A percentile compares a stretch with the other conserved stretches of the same genome.
Conservation (phyloP, 2,113 vertebrate species). For the Planiliza haematocheilus region DNA sequence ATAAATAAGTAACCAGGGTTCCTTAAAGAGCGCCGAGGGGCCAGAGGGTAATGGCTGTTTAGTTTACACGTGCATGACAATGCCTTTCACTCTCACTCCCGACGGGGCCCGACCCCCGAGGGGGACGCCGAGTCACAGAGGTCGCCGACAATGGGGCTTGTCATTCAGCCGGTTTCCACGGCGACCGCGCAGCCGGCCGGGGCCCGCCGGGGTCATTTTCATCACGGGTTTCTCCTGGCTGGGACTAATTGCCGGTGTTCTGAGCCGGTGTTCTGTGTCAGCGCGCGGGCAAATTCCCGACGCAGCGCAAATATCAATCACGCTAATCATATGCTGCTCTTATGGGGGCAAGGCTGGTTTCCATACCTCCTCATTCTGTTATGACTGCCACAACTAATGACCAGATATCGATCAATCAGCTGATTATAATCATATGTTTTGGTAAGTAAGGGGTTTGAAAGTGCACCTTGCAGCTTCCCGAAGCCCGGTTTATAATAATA, state of each 20-base stretch:
- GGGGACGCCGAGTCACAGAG: conserved; percentile 66
- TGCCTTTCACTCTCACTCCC: conserved; percentile 67
- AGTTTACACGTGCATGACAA: conserved; percentile 74
- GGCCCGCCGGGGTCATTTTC: conserved; percentile 63
- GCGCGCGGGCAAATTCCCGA: conserved; percentile 61
- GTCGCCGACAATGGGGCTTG: conserved; percentile 67
- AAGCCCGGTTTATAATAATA: neutral
- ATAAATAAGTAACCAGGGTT: conserved; percentile 67
- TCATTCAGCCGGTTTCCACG: conserved; percentile 71
- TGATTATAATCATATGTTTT: neutral
- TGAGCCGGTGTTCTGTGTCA: conserved; percentile 63
- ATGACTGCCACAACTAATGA: neutral
- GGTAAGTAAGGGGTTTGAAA: neutral
- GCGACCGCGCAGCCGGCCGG: conserved; percentile 45
- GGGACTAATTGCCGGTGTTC: conserved; percentile 76
- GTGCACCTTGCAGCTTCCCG: neutral
- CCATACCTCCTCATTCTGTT: conserved; percentile 4
- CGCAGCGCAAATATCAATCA: conserved; percentile 70
- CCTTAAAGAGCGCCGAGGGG: conserved; percentile 55
- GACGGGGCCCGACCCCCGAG: conserved; percentile 38
- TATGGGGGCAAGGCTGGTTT: conserved; percentile 15
- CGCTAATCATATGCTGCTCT: conserved; percentile 63
- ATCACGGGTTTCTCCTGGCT: conserved; percentile 53
- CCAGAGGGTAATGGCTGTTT: conserved; percentile 71
- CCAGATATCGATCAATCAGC: neutral